Evolutionary conservation across 2,113 vertebrate genomes (phyloP).

Genomic region (Micronycteris hirsuta): DNA sequence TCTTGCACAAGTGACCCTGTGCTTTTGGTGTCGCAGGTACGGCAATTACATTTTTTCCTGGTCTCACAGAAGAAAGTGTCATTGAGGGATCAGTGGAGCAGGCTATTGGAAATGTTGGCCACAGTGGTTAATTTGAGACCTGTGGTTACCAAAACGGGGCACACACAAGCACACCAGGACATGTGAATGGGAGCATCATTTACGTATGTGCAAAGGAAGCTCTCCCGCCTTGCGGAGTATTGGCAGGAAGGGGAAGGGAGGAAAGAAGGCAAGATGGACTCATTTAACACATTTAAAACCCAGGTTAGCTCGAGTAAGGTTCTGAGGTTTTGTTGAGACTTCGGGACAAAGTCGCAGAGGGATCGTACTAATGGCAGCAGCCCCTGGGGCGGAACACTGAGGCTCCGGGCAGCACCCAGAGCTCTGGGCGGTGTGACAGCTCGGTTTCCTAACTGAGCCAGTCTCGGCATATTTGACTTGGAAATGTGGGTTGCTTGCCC

Average conservation of each 20-base stretch:
- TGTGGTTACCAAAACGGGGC: not conserved
- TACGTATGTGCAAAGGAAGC: not conserved
- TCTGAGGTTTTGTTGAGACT: not conserved
- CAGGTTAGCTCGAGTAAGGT: not conserved
- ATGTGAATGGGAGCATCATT: not conserved
- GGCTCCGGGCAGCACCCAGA: not conserved
- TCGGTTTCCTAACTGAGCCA: not conserved
- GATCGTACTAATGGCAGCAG: not conserved
- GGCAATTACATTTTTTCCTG: not conserved
- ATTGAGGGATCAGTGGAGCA: not conserved
- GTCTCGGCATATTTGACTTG: not conserved
- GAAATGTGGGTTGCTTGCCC: not conserved
- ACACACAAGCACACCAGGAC: too few species aligned
- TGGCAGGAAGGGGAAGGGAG: not conserved
- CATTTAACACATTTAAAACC: not conserved
- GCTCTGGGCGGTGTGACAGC: not conserved
- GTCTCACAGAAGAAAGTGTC: not conserved
- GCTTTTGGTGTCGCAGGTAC: not conserved
- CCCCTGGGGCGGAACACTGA: too few species aligned
- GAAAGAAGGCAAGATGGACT: not conserved
- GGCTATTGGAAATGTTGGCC: not conserved
- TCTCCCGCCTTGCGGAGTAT: not conserved
- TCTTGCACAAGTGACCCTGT: not conserved
- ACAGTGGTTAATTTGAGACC: not conserved
- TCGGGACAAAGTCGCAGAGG: not conserved